These are phyloP conservation scores for Poeciliopsis prolifica DNA, from an alignment of 2,113 vertebrate genomes.

Conservation along the genomic window DNA sequence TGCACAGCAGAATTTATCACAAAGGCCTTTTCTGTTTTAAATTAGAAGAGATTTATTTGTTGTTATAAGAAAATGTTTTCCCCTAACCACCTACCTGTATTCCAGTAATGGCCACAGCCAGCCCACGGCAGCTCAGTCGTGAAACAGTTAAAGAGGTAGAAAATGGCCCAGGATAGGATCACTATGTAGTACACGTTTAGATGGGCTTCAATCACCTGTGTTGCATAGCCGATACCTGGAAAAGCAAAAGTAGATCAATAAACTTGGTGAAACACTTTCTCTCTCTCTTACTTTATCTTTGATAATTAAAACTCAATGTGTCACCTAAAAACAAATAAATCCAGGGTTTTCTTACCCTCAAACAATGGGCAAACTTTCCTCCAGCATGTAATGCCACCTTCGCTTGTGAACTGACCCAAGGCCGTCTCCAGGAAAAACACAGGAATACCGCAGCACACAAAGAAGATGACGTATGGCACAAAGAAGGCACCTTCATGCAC, in stretches of 20 bases:
- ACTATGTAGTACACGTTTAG: constrained; percentile 98
- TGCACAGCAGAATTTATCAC: background rate
- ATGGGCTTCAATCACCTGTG: constrained; percentile 96
- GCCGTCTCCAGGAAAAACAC: constrained; percentile 99
- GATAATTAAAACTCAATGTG: background rate
- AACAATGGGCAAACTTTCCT: constrained; percentile 96
- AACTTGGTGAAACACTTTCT: background rate
- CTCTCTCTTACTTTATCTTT: background rate
- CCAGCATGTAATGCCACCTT: constrained; percentile 99
- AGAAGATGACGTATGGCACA: constrained; percentile 98
- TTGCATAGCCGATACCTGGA: constrained; percentile 96
- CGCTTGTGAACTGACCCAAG: constrained; percentile 95
- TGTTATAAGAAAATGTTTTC: background rate
- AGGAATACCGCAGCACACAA: constrained; percentile 97
- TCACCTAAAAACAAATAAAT: background rate
- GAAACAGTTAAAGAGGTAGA: constrained; percentile 98
- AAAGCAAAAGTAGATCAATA: constrained; percentile 1
- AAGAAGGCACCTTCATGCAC: constrained; percentile 90
- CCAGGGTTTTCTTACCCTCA: constrained; percentile 85
- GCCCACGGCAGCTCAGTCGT: constrained; percentile 97
- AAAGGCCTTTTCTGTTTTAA: background rate
- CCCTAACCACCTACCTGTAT: constrained; percentile 86
- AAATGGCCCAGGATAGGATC: constrained; percentile 97
- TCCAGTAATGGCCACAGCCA: constrained; percentile 95
- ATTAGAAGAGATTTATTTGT: background rate